phyloP scores from a whole-genome alignment of 2,888 invertebrate genomes.

The Linnaemya vulpina region DNA sequence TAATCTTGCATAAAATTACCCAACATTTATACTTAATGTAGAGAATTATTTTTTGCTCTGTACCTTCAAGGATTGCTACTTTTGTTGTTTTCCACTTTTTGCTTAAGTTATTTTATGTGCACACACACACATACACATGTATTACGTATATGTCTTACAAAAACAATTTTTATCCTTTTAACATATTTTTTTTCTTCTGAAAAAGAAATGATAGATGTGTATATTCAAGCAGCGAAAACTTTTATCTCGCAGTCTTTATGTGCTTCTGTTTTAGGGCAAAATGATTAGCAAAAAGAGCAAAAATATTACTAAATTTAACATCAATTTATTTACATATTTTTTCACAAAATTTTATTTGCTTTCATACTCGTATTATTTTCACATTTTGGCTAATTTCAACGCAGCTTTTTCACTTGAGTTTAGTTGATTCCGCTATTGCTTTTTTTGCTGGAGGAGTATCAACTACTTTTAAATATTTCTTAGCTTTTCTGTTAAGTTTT shows the following conservation, averaged over 20 bases:
- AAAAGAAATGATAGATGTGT: not conserved
- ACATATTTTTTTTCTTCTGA: not conserved
- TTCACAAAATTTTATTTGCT: not conserved
- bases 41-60: slow-evolving; percentile 49
- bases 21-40: slow-evolving; percentile 59
- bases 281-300: not conserved
- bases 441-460: not conserved
- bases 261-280: slow-evolving; percentile 17
- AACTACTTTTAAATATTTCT: slow-evolving; percentile 11
- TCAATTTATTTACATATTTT: not conserved
- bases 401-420: too few relatives aligned
- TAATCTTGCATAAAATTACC: slow-evolving; percentile 69
- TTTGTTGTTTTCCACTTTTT: slow-evolving; percentile 12
- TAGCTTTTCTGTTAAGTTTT: not conserved
- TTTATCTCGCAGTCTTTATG: slow-evolving; percentile 26
- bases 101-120: slow-evolving; percentile 1
- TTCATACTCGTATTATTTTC: not conserved
- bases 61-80: slow-evolving; percentile 50
- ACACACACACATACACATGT: too few relatives aligned
- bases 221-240: slow-evolving; percentile 3
- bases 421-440: too few relatives aligned
- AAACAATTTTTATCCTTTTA: slow-evolving; percentile 30
- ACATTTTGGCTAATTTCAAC: not conserved
- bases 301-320: not conserved
- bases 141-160: not conserved